These are phyloP conservation scores for Caenorhabditis macrosperma DNA, from an alignment of 2,888 invertebrate species.

Conservation along the genomic window DNA sequence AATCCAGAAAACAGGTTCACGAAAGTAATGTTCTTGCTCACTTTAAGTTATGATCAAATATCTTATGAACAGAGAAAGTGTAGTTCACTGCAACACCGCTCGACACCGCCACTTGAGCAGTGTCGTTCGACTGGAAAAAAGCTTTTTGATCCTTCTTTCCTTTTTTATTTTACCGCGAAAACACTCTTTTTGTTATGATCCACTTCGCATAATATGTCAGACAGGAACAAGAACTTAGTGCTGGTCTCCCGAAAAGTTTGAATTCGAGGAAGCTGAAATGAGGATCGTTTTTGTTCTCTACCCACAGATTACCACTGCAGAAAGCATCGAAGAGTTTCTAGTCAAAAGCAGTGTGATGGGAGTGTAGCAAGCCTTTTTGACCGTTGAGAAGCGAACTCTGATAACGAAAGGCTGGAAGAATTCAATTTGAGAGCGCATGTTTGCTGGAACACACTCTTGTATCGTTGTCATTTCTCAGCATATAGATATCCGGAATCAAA, in stretches of 20 bases:
- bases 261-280: background rate
- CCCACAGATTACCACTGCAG: background rate
- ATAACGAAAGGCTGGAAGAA: background rate
- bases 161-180: background rate
- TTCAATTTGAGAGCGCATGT: background rate
- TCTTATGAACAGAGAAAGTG: background rate
- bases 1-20: background rate
- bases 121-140: slow-evolving; percentile 1
- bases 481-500: background rate
- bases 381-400: background rate
- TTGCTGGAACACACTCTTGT: background rate
- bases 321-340: background rate
- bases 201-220: slow-evolving; percentile 10
- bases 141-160: too few relatives aligned
- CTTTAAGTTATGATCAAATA: background rate
- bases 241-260: background rate
- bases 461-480: background rate
- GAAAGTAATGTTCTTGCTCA: background rate
- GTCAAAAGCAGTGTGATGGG: background rate
- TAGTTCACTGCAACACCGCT: slow-evolving; percentile 1
- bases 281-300: background rate
- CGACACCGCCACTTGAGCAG: background rate
- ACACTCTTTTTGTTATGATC: background rate
- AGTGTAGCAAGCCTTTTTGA: background rate
- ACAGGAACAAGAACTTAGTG: background rate